Conservation (phyloP, 2,888 invertebrate species). For the Bhutanitis thaidina region DNA sequence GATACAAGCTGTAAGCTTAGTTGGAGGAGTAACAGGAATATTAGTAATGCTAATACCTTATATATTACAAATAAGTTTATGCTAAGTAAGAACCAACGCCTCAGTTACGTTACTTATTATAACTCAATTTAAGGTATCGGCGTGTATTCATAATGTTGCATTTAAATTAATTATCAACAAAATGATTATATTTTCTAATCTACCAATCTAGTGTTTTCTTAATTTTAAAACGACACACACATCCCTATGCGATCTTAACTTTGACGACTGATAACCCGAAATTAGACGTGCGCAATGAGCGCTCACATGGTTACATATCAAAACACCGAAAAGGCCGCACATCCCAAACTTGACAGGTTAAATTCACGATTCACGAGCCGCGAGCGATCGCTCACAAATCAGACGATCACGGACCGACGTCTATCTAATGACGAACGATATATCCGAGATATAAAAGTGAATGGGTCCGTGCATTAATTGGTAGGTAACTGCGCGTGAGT, state of each 20-base stretch:
- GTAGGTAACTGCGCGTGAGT: slow-evolving; percentile 44
- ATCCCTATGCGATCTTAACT: too few species aligned
- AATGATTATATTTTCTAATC: too few species aligned
- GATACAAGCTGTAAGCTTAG: too few species aligned
- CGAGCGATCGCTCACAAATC: slow-evolving; percentile 13
- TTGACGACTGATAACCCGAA: neutral
- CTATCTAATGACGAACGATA: slow-evolving; percentile 12
- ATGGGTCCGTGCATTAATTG: slow-evolving; percentile 45
- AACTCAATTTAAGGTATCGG: too few species aligned
- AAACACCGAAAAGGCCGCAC: slow-evolving; percentile 2
- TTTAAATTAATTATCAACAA: too few species aligned
- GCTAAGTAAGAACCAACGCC: too few species aligned
- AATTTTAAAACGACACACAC: neutral
- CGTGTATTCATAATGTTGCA: too few species aligned
- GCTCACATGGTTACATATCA: neutral
- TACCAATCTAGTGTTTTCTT: neutral
- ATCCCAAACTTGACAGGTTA: slow-evolving; percentile 11
- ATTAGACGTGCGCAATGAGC: neutral
- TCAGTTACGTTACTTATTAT: too few species aligned
- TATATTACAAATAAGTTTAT: too few species aligned
- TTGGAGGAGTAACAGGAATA: too few species aligned
- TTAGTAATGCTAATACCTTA: too few species aligned
- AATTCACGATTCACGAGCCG: slow-evolving; percentile 7
- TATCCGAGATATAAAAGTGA: slow-evolving; percentile 29
- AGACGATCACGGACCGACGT: slow-evolving; percentile 7